phyloP scores from a whole-genome alignment of 2,888 invertebrate species.

The Napeogenes inachia region DNA sequence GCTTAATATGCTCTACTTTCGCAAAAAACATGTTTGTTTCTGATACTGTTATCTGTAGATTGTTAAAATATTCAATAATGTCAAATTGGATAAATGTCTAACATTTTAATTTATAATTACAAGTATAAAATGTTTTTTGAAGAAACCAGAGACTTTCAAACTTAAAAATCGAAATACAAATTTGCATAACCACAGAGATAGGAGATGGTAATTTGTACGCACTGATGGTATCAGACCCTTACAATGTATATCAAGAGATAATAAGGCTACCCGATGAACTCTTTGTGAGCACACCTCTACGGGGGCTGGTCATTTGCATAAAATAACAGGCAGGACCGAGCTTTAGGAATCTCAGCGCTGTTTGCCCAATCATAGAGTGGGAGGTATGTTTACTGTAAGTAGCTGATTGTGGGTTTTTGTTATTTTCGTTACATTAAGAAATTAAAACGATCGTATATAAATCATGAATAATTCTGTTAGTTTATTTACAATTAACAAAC shows the following conservation, averaged over 20 bases:
- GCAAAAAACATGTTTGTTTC: background rate
- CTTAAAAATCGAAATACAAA: background rate
- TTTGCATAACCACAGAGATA: background rate
- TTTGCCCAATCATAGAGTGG: slow-evolving; percentile 28
- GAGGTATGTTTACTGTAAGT: slow-evolving; percentile 17
- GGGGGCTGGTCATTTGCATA: slow-evolving; percentile 66
- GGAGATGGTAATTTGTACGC: background rate
- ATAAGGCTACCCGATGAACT: slow-evolving; percentile 19
- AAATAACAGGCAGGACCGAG: slow-evolving; percentile 55
- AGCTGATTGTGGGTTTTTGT: slow-evolving; percentile 7
- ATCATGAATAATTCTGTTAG: no score
- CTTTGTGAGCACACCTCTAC: slow-evolving; percentile 31
- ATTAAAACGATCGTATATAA: background rate
- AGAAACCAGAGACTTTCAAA: background rate
- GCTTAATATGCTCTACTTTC: background rate
- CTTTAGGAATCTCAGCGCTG: slow-evolving; percentile 29
- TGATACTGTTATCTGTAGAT: background rate
- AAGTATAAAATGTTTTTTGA: background rate
- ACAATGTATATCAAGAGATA: background rate
- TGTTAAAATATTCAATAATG: background rate
- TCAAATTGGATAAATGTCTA: no score
- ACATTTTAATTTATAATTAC: background rate
- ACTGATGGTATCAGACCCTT: slow-evolving; percentile 2
- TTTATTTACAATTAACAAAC: background rate
- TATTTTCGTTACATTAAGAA: background rate